These are phyloP conservation scores for Melanocharis versteri DNA, from an alignment of 2,113 vertebrate genomes.

Conservation along the genomic window DNA sequence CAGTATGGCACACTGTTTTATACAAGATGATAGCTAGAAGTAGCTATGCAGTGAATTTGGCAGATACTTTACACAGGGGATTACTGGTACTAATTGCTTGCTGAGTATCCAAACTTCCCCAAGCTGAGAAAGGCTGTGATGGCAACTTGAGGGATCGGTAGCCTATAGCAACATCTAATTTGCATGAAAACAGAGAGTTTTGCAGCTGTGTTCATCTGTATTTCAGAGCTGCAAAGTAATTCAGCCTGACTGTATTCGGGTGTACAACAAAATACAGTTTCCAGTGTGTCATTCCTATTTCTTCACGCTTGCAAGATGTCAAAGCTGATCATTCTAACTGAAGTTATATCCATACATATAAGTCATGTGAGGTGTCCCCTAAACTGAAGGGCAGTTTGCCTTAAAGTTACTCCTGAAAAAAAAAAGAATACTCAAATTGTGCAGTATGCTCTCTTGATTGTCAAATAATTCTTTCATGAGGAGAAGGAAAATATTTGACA, in stretches of 20 bases:
- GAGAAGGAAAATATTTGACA: not conserved
- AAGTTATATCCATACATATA: not conserved
- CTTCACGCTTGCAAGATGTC: not conserved
- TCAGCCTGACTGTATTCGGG: not conserved
- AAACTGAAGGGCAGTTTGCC: not conserved
- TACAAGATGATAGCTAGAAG: not conserved
- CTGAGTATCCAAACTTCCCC: not conserved
- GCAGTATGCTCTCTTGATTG: not conserved
- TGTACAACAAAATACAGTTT: not conserved
- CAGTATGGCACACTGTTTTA: not conserved
- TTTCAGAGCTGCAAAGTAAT: not conserved
- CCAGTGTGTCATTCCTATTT: not conserved
- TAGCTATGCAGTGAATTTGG: not conserved
- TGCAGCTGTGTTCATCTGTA: not conserved
- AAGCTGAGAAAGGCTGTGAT: not conserved
- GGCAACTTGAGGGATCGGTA: not conserved
- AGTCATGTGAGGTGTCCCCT: not conserved
- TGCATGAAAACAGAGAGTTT: slow-evolving; percentile 3
- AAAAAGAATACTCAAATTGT: not conserved
- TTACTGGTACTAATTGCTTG: slow-evolving; percentile 10
- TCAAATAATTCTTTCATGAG: not conserved
- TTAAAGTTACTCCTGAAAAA: not conserved
- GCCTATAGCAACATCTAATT: slow-evolving; percentile 10
- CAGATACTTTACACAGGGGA: not conserved
- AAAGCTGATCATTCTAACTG: not conserved